Evolutionary conservation across 2,888 invertebrate genomes (phyloP).

Genomic region (Poecilus cupreus): DNA sequence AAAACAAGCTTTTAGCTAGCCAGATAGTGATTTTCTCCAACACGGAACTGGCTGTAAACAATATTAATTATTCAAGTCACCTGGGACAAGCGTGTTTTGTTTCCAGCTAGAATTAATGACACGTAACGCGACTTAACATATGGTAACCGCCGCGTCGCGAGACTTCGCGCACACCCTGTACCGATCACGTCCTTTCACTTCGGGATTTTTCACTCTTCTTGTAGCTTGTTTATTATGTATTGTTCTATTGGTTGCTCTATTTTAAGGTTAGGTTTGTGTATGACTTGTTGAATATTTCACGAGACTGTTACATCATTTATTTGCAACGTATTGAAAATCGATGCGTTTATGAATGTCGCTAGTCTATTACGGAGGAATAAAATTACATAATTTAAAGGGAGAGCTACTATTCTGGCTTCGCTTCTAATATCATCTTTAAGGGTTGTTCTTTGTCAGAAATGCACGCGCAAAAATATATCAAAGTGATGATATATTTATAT

Average conservation of each 20-base stretch:
- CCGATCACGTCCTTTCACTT: conserved; percentile 14
- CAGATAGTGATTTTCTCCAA: neutral
- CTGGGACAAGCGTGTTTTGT: neutral
- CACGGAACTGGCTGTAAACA: neutral
- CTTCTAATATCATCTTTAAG: too few relatives aligned
- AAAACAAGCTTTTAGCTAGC: too few relatives aligned
- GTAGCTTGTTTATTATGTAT: neutral
- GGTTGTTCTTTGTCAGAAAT: too few relatives aligned
- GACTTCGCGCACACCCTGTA: conserved; percentile 9
- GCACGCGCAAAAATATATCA: too few relatives aligned
- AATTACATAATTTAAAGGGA: too few relatives aligned
- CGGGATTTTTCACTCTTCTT: neutral
- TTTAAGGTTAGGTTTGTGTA: neutral
- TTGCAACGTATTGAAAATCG: too few relatives aligned
- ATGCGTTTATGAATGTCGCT: too few relatives aligned
- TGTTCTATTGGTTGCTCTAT: neutral
- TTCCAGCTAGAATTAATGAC: neutral
- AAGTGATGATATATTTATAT: too few relatives aligned
- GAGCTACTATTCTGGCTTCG: too few relatives aligned
- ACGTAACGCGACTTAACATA: neutral
- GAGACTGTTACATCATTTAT: too few relatives aligned
- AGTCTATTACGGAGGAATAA: too few relatives aligned
- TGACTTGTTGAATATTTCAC: neutral
- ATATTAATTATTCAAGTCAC: conserved; percentile 28
- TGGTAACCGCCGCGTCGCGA: neutral